These are phyloP conservation scores for Tinamus major DNA, from an alignment of 2,797 vertebrate genomes.

Conservation along the genomic window DNA sequence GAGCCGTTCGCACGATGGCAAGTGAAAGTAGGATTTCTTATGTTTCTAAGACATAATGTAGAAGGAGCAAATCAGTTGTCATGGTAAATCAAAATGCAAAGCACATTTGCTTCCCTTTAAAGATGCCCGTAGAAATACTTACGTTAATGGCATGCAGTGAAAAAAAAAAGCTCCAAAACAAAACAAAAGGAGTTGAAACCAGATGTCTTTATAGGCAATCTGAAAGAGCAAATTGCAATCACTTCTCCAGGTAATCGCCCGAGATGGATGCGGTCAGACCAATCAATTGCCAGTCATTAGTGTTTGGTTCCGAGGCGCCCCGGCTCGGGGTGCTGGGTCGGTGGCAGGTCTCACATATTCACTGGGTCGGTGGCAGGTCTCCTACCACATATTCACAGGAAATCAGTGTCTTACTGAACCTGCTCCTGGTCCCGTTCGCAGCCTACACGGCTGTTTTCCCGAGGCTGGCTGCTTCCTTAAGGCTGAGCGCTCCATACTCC, in stretches of 20 bases:
- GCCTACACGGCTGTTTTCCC: neutral
- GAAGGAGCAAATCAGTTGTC: constrained; percentile 25
- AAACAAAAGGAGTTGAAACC: constrained; percentile 7
- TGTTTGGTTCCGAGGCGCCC: constrained; percentile 8
- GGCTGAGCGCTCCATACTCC: neutral
- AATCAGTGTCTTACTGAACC: neutral
- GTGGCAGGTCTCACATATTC: neutral
- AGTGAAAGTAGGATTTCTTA: constrained; percentile 81
- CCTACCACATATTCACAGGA: neutral
- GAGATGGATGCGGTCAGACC: constrained; percentile 1
- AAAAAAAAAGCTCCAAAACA: neutral
- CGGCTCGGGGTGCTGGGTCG: constrained; percentile 4
- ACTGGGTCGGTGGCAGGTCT: neutral
- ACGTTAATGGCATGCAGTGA: neutral
- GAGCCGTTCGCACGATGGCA: constrained; percentile 86
- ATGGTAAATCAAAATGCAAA: constrained; percentile 58
- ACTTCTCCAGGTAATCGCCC: constrained; percentile 37
- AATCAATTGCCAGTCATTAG: constrained; percentile 52
- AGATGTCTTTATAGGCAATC: neutral
- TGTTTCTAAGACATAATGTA: constrained; percentile 32
- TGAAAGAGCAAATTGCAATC: constrained; percentile 34
- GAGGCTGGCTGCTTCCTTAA: neutral
- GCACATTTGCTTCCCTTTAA: constrained; percentile 11
- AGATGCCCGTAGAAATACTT: neutral
- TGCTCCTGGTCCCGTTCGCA: rapidly evolving